Evolutionary conservation across 2,888 invertebrate species (phyloP), one percentile per base, ranked within the genome.

Genomic region (Himalopsyche japonica): DNA sequence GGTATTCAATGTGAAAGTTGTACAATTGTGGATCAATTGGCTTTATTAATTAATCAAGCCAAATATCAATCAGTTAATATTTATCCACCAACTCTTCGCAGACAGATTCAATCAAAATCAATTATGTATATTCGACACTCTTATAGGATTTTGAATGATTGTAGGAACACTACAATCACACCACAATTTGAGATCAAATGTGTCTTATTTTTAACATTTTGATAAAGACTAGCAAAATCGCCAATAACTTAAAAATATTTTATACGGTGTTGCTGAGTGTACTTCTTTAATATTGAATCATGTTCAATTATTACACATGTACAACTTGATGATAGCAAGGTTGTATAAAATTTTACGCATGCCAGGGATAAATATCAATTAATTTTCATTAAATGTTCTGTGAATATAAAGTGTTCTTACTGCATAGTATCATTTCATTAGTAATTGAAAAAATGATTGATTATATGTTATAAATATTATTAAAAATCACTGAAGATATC

Each of bases 1-100:
- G 76, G 48, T 76, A n/a, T 57, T 64, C 43, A 57, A 80, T 82
- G 34, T 79, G 32, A 49, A 82, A 64, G 76, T 57, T 20, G 18
- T 7, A 24, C 7, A 83, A 84, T 77, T n/a, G n/a, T n/a, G n/a
- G n/a, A 84, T 80, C 82, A 82, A 24, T 64, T 12, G 27, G 27
- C 12, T 64, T 27, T 49, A 18, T 27, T 64, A 27, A 6, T 8
- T 37, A 37, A 37, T 43, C 7, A 27, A 24, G 70, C 15, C 70
- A 70, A 27, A 27, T 12, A 70, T 24, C 5, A 70, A 30, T 70
- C 3, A 70, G 1, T 70, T 70, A 12, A 70, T 27, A 70, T 70
- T 70, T 70, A 70, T 70, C 70, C 70, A 12, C 3, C 27, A 12
- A 4, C 43, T 43, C 15, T 3, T 6, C 2, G 43, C 43, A 15